Evolutionary conservation across 2,888 invertebrate genomes (phyloP).

Genomic region (Apomyelois bistriatella): DNA sequence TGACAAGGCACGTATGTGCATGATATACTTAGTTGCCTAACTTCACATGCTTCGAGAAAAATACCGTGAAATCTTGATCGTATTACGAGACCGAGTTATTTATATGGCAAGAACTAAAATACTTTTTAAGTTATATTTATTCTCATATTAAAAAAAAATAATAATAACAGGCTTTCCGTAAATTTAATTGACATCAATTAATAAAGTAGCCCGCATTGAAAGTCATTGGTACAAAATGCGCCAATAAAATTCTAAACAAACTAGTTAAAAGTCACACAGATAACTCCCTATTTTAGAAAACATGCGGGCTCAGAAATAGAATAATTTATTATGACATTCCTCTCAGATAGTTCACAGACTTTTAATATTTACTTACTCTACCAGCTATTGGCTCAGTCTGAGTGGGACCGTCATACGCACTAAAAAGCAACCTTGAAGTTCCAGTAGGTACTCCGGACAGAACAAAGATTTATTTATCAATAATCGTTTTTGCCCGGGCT

Average conservation of each 20-base stretch:
- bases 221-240: constrained; percentile 30
- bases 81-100: background rate
- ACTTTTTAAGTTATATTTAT: no score
- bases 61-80: constrained; percentile 10
- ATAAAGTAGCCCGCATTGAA: constrained; percentile 38
- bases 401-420: no score
- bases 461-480: no score
- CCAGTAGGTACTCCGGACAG: no score
- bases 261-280: constrained; percentile 40
- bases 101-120: no score
- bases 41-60: constrained; percentile 20
- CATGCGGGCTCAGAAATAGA: constrained; percentile 33
- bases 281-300: constrained; percentile 26
- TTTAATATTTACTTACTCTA: no score
- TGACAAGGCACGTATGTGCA: constrained; percentile 60
- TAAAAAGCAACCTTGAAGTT: no score
- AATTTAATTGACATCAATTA: constrained; percentile 22
- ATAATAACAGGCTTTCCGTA: constrained; percentile 6
- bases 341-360: no score
- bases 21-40: constrained; percentile 40
- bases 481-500: no score
- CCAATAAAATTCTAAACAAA: constrained; percentile 40
- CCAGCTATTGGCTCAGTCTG: no score
- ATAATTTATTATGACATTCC: background rate
- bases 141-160: background rate